These are phyloP conservation scores for Scalopus aquaticus DNA, from an alignment of 2,113 vertebrate genomes.

Conservation along the genomic window DNA sequence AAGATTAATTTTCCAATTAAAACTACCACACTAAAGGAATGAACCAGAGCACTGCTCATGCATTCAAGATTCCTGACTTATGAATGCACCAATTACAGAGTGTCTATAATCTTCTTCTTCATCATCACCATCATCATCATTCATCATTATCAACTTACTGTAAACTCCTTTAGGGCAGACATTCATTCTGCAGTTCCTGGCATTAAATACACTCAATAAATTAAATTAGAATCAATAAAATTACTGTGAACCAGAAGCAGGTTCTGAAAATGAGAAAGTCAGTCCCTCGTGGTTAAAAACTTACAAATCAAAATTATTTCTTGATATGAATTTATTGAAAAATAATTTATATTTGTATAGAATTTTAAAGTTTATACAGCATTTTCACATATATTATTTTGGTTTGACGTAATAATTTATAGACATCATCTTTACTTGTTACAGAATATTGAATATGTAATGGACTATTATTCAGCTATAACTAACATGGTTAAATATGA, in stretches of 20 bases:
- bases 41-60: conserved; percentile 2
- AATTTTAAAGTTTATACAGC: not conserved
- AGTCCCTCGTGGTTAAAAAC: not conserved
- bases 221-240: conserved; percentile 7
- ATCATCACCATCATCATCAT: not conserved
- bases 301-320: not conserved
- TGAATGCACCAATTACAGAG: not conserved
- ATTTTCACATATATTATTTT: not conserved
- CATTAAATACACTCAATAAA: not conserved
- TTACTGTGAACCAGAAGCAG: not conserved
- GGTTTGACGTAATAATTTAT: not conserved
- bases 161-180: not conserved
- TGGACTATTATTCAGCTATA: not conserved
- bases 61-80: conserved; percentile 51
- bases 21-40: conserved; percentile 60
- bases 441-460: conserved; percentile 5
- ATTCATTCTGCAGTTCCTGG: not conserved
- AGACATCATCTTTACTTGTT: not conserved
- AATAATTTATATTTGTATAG: not conserved
- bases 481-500: conserved; percentile 24
- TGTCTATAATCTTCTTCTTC: not conserved
- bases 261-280: not conserved
- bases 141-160: not conserved
- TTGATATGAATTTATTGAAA: not conserved
- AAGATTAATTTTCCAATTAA: conserved; percentile 61